These are phyloP conservation scores for Scolopax bukidnonensis DNA, from an alignment of 2,797 vertebrate genomes.

Conservation along the genomic window DNA sequence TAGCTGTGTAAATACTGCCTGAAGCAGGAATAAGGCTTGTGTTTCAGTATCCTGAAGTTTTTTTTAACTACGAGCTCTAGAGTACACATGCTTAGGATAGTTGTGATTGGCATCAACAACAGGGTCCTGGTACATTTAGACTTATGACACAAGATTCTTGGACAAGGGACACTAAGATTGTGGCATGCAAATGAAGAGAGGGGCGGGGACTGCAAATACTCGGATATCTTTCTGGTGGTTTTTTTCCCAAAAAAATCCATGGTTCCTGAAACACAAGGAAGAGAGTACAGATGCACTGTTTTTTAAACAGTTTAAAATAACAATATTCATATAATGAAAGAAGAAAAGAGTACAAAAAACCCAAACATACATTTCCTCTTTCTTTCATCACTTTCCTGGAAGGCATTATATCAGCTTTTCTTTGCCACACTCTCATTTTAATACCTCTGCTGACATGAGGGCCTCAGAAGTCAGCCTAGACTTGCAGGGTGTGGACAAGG, in stretches of 20 bases:
- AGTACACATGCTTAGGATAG: background rate
- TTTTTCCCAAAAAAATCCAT: background rate
- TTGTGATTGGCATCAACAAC: background rate
- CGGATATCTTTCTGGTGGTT: background rate
- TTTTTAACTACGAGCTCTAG: background rate
- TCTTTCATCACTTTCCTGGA: background rate
- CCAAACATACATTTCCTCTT: background rate
- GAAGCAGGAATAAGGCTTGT: background rate
- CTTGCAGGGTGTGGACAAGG: background rate
- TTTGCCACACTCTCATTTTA: background rate
- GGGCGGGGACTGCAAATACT: background rate
- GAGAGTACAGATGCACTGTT: background rate
- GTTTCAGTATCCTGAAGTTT: background rate
- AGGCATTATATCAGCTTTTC: background rate
- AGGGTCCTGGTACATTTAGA: background rate
- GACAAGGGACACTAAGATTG: background rate
- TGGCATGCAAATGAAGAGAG: background rate
- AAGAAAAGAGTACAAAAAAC: background rate
- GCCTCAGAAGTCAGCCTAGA: background rate
- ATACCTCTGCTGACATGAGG: background rate
- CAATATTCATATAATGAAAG: background rate
- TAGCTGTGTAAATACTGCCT: background rate
- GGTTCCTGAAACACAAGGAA: background rate
- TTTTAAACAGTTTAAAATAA: background rate
- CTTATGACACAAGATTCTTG: background rate